These are phyloP conservation scores for Meta bourneti DNA, from an alignment of 2,888 invertebrate species.

Conservation along the genomic window DNA sequence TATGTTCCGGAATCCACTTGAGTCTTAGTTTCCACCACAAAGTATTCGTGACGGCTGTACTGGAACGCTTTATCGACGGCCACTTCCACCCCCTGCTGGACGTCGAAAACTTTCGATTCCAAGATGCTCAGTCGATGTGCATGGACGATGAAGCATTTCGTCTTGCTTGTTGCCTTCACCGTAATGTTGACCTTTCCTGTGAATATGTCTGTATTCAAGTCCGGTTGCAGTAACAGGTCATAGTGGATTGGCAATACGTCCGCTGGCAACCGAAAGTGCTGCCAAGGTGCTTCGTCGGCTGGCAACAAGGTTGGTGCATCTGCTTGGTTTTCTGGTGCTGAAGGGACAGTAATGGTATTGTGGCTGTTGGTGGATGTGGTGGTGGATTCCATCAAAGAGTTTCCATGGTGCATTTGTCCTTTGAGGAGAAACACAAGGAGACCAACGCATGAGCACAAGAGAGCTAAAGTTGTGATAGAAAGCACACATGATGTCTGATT, in stretches of 20 bases:
- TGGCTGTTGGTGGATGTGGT: neutral
- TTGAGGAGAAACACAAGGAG: conserved; percentile 72
- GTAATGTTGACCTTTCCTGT: conserved; percentile 83
- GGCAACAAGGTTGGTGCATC: neutral
- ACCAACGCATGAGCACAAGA: conserved; percentile 67
- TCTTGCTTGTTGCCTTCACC: conserved; percentile 79
- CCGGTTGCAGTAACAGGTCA: conserved; percentile 86
- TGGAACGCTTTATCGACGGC: conserved; percentile 79
- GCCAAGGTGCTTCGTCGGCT: conserved; percentile 28
- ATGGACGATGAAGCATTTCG: conserved; percentile 83
- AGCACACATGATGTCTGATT: conserved; percentile 63
- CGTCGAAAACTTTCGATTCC: conserved; percentile 80
- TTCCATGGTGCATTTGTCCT: conserved; percentile 52
- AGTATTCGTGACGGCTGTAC: conserved; percentile 81
- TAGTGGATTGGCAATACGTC: conserved; percentile 85
- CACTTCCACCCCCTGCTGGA: conserved; percentile 17
- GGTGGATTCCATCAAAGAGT: neutral
- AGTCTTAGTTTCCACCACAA: conserved; percentile 80
- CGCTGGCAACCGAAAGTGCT: conserved; percentile 84
- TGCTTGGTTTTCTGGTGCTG: conserved; percentile 4
- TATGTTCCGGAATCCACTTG: conserved; percentile 81
- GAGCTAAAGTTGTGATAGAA: conserved; percentile 35
- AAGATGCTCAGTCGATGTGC: conserved; percentile 84
- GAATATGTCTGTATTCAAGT: conserved; percentile 84
- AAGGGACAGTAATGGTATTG: neutral